Percentiles rank a stretch among this genome's conserved stretches.
phyloP scores from a whole-genome alignment of 1,140 invertebrate genomes.

The Diuraphis noxia region DNA sequence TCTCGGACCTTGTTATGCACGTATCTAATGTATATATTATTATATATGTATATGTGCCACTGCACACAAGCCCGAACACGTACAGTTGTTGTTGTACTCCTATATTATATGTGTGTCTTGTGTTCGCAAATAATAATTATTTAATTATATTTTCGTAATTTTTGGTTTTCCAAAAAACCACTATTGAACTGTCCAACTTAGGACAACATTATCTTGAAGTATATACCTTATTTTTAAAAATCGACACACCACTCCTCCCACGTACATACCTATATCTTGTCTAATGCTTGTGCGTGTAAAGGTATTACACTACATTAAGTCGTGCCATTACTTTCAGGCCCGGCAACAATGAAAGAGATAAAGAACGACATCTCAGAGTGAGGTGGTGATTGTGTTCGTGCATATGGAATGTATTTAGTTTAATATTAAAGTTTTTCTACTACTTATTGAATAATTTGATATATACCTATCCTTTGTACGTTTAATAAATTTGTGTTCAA shows the following conservation, averaged over 20 bases:
- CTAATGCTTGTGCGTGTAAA: background rate
- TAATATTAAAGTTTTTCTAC: background rate
- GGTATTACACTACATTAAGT: background rate
- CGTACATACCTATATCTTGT: background rate
- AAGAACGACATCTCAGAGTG: background rate
- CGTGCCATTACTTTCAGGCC: background rate
- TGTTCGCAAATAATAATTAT: background rate
- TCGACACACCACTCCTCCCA: background rate
- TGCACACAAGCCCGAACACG: no score
- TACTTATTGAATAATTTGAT: background rate
- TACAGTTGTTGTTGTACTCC: background rate
- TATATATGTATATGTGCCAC: background rate
- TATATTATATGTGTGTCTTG: background rate
- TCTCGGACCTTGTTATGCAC: background rate
- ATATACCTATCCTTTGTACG: no score
- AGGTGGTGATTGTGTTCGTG: background rate
- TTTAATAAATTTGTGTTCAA: no score
- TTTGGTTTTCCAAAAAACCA: background rate
- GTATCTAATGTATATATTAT: background rate
- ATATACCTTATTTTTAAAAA: background rate
- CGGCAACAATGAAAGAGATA: background rate
- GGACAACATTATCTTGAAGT: background rate
- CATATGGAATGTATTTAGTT: background rate
- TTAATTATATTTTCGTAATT: background rate
- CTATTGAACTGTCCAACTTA: background rate